These are phyloP conservation scores for Mercenaria mercenaria DNA, from an alignment of 1,140 invertebrate species.

Conservation along the genomic window DNA sequence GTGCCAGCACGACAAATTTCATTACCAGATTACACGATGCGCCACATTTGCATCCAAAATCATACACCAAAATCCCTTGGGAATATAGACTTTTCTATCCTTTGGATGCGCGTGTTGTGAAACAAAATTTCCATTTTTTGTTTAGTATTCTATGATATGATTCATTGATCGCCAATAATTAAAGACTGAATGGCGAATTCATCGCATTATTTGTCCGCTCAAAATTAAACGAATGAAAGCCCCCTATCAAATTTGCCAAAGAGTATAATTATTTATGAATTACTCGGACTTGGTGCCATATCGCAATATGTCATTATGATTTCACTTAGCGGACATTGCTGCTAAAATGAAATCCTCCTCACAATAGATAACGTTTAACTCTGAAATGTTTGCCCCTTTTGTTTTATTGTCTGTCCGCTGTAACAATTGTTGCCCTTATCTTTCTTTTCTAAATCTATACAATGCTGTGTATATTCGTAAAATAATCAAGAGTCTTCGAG, in stretches of 20 bases:
- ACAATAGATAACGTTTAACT: too few species aligned
- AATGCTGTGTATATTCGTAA: too few species aligned
- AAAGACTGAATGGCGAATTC: not conserved
- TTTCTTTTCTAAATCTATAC: too few species aligned
- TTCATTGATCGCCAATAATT: not conserved
- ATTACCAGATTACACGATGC: too few species aligned
- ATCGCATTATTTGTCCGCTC: not conserved
- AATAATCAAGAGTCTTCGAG: too few species aligned
- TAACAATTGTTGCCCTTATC: too few species aligned
- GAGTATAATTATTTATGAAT: not conserved
- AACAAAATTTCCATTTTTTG: not conserved
- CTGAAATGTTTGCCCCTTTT: too few species aligned
- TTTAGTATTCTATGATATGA: not conserved
- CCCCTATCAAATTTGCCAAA: too few species aligned
- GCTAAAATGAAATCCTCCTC: too few species aligned
- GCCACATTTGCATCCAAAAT: not conserved
- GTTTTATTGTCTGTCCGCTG: too few species aligned
- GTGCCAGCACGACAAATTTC: not conserved
- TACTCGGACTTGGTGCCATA: not conserved
- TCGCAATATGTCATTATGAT: not conserved
- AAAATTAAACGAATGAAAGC: not conserved
- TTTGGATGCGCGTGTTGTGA: not conserved
- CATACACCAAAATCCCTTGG: not conserved
- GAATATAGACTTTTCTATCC: not conserved
- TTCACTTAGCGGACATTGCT: too few species aligned